These are phyloP conservation scores for Athalia cordata DNA, from an alignment of 2,888 invertebrate genomes.

Conservation along the genomic window DNA sequence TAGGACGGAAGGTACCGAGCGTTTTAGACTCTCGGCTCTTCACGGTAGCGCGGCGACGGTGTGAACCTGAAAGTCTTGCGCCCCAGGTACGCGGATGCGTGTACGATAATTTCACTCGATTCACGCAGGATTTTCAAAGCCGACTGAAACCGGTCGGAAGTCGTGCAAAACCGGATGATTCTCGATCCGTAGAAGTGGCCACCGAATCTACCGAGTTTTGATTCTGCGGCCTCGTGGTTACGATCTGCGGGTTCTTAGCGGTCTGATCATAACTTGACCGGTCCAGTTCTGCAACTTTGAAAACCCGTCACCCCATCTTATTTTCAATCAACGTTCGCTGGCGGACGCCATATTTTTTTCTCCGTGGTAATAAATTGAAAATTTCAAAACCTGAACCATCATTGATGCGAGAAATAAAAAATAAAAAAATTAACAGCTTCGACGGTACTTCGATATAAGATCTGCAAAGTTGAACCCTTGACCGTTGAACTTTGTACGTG, in stretches of 20 bases:
- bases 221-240: conserved; percentile 33
- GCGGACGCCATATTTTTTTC: not conserved
- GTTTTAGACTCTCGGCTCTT: conserved; percentile 24
- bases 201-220: conserved; percentile 13
- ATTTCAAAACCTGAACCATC: not conserved
- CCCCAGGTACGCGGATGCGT: conserved; percentile 13
- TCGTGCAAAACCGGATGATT: conserved; percentile 26
- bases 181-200: not conserved
- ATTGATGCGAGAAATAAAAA: no score
- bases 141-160: conserved; percentile 11
- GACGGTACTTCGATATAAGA: no score
- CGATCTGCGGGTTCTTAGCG: conserved; percentile 43
- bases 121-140: not conserved
- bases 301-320: conserved; percentile 30
- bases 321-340: conserved; percentile 16
- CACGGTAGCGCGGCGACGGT: not conserved
- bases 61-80: not conserved
- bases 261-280: conserved; percentile 39
- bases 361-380: not conserved
- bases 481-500: no score
- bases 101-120: no score
- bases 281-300: conserved; percentile 29
- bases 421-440: no score
- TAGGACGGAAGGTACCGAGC: not conserved
- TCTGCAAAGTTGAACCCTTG: no score